phyloP scores from a whole-genome alignment of 2,113 vertebrate genomes.

The Heterochromis multidens region DNA sequence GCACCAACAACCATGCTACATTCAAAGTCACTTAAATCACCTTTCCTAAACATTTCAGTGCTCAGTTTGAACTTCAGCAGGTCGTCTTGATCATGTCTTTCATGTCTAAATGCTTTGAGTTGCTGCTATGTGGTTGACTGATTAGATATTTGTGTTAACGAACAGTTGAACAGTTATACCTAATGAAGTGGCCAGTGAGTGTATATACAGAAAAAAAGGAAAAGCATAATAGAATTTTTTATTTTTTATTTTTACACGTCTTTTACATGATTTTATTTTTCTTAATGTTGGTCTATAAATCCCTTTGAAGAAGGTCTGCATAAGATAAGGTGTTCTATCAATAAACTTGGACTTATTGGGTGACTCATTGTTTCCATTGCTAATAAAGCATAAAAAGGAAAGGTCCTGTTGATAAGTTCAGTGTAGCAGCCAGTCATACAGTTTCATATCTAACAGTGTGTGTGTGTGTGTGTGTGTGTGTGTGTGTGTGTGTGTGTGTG shows the following conservation, averaged over 20 bases:
- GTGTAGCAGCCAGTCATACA: neutral
- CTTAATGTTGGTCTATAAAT: neutral
- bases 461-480: slow-evolving; percentile 19
- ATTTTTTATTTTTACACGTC: no score
- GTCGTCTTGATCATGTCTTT: neutral
- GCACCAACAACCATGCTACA: neutral
- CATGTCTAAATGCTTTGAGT: neutral
- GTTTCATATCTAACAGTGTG: neutral
- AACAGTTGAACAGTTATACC: neutral
- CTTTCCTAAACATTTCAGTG: neutral
- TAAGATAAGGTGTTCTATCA: neutral
- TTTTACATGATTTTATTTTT: neutral
- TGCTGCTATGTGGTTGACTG: no score
- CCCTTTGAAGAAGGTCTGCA: neutral
- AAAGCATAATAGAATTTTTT: no score
- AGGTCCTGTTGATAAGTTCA: neutral
- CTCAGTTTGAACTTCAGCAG: neutral
- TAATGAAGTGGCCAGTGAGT: neutral
- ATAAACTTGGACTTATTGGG: neutral
- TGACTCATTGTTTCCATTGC: neutral
- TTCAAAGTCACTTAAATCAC: fast-evolving
- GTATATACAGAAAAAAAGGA: neutral
- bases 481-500: no score
- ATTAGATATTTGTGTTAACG: neutral
- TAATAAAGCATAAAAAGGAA: neutral